Evolutionary conservation across 2,888 invertebrate species (phyloP), one percentile per base, ranked within the genome.

Genomic region (Allolobophora icterica): DNA sequence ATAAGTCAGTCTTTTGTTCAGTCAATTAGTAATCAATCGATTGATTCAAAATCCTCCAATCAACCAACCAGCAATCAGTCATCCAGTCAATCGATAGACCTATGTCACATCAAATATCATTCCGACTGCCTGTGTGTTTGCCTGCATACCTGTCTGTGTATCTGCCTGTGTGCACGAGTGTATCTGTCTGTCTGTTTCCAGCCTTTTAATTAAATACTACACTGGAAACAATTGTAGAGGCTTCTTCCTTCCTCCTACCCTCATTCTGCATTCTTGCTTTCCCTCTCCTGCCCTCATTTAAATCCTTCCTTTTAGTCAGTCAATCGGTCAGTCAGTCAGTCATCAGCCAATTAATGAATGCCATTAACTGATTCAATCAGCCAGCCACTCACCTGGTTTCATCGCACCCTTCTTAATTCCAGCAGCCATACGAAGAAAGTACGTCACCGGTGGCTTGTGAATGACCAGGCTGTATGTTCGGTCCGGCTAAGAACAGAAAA

Each of bases 391-490:
- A 93, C 93, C 92, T 91, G 94, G 93, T 92, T 94, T 93, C 93
- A 94, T 94, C 71, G 97, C 97, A 90, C 97, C 99, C 94, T 97
- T 96, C 93, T 97, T 96, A 89, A 98, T 96, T 1, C 99, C 99
- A 91, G 99, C 99, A 6, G 99, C 99, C 96, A 98, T 98, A 95
- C 98, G 98, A 11, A 99, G 95, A 94, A 97, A 98, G 95, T 97
- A 99, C 0, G 97, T 96, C 0, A 97, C 96, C n/a, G 99, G 98
- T 84, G 99, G 99, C 93, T 97, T 97, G 94, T 98, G 97, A 92
- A 98, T 97, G 0, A 96, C 96, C 91, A 99, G 96, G 92, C 97
- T 96, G 95, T 98, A 99, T 91, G 96, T 96, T 94, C 98, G 96
- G 95, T 99, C 99, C 6, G 98, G 96, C 96, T 96, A 93, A 87